phyloP scores from a whole-genome alignment of 2,888 invertebrate genomes.

The Spisula subtruncata region DNA sequence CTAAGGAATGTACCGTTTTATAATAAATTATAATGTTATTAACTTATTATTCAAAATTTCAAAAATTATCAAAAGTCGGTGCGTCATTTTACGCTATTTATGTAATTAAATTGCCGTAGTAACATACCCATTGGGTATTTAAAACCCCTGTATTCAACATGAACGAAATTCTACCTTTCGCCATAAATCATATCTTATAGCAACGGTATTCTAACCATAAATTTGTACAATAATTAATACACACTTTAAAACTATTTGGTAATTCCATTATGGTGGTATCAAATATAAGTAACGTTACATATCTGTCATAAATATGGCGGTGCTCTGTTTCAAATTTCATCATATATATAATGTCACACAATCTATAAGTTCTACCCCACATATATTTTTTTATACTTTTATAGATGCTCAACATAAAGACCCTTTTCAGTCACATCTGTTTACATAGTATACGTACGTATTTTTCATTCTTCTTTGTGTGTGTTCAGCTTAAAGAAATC shows the following conservation, averaged over 20 bases:
- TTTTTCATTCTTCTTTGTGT: background rate
- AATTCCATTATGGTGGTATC: background rate
- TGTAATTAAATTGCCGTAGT: slow-evolving; percentile 6
- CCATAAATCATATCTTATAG: slow-evolving; percentile 3
- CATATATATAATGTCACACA: background rate
- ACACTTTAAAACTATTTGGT: slow-evolving; percentile 19
- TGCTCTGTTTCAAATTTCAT: background rate
- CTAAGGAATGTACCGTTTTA: background rate
- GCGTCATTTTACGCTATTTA: background rate
- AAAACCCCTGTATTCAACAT: background rate
- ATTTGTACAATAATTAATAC: slow-evolving; percentile 34
- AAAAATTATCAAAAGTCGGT: background rate
- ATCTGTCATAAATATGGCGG: slow-evolving; percentile 14
- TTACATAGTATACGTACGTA: background rate
- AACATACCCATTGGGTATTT: background rate
- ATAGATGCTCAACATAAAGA: background rate
- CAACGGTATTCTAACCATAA: slow-evolving; percentile 33
- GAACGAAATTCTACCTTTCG: background rate
- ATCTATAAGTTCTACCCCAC: background rate
- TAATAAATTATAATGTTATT: too few species aligned
- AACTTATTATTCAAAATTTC: background rate
- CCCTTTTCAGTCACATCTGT: background rate
- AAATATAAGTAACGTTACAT: background rate
- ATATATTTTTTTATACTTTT: too few species aligned
- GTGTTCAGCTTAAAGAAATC: background rate